A percentile compares a stretch with the other conserved stretches of the same genome.
These are phyloP conservation scores for Gymnothorax javanicus DNA, from an alignment of 2,797 vertebrate genomes.

Conservation along the genomic window DNA sequence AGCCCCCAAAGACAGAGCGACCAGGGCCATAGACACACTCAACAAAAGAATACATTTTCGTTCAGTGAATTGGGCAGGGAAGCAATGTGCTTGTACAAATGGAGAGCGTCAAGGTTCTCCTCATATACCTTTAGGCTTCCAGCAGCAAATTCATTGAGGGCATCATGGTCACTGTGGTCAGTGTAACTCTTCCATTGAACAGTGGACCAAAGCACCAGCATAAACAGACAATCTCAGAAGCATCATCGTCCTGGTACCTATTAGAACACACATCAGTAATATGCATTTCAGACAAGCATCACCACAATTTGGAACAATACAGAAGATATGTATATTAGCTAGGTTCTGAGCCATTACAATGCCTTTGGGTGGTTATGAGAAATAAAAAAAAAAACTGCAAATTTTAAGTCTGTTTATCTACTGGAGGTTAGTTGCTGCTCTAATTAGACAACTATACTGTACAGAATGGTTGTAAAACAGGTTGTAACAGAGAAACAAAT, in stretches of 20 bases:
- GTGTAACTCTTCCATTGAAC: constrained; percentile 37
- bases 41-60: no score
- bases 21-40: no score
- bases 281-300: background rate
- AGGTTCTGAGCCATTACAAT: background rate
- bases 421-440: background rate
- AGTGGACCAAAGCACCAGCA: constrained; percentile 50
- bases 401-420: background rate
- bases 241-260: constrained; percentile 53
- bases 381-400: background rate
- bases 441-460: background rate
- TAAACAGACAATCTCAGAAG: constrained; percentile 56
- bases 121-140: constrained; percentile 35
- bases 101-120: constrained; percentile 71
- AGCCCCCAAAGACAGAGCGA: no score
- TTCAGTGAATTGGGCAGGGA: constrained; percentile 12
- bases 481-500: background rate
- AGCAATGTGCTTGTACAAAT: constrained; percentile 74
- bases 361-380: background rate
- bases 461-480: background rate
- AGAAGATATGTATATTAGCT: no score
- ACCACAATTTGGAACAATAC: no score
- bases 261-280: background rate
- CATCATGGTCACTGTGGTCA: constrained; percentile 32
- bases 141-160: background rate